phyloP scores from a whole-genome alignment of 2,113 vertebrate species.

The Cryptotis parvus region DNA sequence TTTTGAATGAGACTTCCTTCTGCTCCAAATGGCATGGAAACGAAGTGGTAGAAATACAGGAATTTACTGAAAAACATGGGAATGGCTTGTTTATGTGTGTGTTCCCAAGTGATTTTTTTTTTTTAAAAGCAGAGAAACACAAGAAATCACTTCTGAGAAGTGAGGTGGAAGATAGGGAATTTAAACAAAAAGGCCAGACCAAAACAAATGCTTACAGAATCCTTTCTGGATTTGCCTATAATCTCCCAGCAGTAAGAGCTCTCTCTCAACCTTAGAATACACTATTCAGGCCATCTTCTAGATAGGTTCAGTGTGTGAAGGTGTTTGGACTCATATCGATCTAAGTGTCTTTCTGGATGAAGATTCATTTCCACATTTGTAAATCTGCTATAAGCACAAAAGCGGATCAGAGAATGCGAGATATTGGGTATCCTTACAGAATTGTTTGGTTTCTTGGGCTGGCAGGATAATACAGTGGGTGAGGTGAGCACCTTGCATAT shows the following conservation, averaged over 20 bases:
- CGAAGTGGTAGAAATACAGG: not conserved
- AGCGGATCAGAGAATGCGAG: slow-evolving; percentile 29
- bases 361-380: slow-evolving; percentile 40
- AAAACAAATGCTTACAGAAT: not conserved
- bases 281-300: too few relatives aligned
- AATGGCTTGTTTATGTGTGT: slow-evolving; percentile 30
- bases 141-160: not conserved
- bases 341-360: not conserved
- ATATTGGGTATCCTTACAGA: not conserved
- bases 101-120: not conserved
- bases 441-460: not conserved
- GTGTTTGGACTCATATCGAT: not conserved
- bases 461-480: too few relatives aligned
- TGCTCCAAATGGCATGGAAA: slow-evolving; percentile 29
- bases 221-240: not conserved
- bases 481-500: too few relatives aligned
- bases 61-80: slow-evolving; percentile 17
- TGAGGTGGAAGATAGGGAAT: not conserved
- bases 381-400: not conserved
- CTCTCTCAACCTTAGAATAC: not conserved
- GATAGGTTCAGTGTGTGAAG: too few relatives aligned
- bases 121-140: not conserved
- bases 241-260: not conserved
- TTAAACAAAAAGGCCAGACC: slow-evolving; percentile 25
- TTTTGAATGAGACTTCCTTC: slow-evolving; percentile 1